Percentiles rank a stretch among this genome's conserved stretches.
Evolutionary conservation across 2,797 vertebrate genomes (phyloP).

Genomic region (Chloroceryle inda): DNA sequence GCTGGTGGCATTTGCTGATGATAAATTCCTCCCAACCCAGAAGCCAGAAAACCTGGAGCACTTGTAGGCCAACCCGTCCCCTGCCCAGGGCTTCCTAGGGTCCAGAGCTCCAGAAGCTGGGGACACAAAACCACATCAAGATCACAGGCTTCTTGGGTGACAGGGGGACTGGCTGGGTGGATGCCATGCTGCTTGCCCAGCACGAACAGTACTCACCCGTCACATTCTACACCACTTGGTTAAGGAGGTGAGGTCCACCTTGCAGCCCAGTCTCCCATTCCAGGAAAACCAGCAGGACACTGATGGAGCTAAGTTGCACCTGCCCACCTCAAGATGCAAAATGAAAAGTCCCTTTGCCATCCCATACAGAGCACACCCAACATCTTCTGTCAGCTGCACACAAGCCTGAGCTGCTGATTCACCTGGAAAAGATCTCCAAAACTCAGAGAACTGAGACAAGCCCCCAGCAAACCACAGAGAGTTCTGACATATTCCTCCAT

Average conservation of each 20-base stretch:
- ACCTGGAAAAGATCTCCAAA: neutral
- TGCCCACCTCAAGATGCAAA: neutral
- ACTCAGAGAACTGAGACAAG: neutral
- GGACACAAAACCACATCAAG: rapidly evolving
- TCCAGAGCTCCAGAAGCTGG: neutral
- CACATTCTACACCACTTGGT: rapidly evolving
- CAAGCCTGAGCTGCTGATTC: neutral
- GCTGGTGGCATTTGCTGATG: neutral
- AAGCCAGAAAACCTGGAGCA: neutral
- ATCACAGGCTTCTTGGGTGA: neutral
- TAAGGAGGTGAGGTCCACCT: neutral
- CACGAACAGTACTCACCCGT: neutral
- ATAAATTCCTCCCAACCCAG: neutral
- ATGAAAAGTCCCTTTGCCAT: neutral
- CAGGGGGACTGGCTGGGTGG: rapidly evolving
- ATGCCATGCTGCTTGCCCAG: neutral
- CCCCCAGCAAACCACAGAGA: neutral
- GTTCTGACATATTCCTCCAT: neutral
- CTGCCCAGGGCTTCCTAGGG: neutral
- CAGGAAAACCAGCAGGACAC: neutral
- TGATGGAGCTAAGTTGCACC: neutral
- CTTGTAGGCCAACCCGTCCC: neutral
- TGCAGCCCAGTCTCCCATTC: neutral
- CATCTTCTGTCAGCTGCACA: neutral
- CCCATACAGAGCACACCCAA: neutral